A percentile compares a stretch with the other conserved stretches of the same genome.
Evolutionary conservation across 2,113 vertebrate species (phyloP).

Genomic region (Brachypteracias leptosomus): DNA sequence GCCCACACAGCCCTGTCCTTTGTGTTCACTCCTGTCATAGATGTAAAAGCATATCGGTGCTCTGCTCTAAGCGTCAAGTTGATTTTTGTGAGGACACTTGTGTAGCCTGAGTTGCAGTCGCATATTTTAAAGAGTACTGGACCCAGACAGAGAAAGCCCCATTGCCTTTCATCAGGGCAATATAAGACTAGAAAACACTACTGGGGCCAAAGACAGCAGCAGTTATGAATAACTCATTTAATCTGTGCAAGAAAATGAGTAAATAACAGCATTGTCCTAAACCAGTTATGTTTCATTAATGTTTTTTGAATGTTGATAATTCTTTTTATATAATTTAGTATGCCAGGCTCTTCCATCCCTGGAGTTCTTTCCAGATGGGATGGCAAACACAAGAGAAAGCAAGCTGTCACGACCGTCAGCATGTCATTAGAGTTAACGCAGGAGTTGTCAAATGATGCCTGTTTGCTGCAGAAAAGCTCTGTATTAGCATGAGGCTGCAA

Average conservation of each 20-base stretch:
- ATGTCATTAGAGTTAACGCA: not conserved
- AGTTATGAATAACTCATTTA: not conserved
- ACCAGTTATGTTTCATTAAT: not conserved
- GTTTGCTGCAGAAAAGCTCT: not conserved
- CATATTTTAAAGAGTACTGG: fast-evolving
- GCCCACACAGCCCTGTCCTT: too few relatives aligned
- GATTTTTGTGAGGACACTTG: fast-evolving
- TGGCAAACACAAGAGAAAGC: not conserved
- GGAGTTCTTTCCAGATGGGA: slow-evolving; percentile 11
- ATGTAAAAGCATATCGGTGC: fast-evolving
- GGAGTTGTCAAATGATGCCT: not conserved
- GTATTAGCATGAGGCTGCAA: slow-evolving; percentile 12
- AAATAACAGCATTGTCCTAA: not conserved
- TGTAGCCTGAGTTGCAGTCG: not conserved
- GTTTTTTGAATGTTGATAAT: not conserved
- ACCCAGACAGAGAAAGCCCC: not conserved
- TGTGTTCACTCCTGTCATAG: fast-evolving
- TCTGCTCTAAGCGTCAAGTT: fast-evolving
- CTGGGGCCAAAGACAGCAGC: not conserved
- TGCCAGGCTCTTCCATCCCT: not conserved
- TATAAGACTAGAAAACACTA: too few relatives aligned
- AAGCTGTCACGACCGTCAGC: not conserved
- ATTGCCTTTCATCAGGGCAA: not conserved
- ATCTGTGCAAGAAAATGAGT: not conserved
- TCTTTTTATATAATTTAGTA: not conserved